Evolutionary conservation across 2,888 invertebrate genomes (phyloP), one percentile per base, ranked within the genome.

Genomic region (Hartigia nigra): DNA sequence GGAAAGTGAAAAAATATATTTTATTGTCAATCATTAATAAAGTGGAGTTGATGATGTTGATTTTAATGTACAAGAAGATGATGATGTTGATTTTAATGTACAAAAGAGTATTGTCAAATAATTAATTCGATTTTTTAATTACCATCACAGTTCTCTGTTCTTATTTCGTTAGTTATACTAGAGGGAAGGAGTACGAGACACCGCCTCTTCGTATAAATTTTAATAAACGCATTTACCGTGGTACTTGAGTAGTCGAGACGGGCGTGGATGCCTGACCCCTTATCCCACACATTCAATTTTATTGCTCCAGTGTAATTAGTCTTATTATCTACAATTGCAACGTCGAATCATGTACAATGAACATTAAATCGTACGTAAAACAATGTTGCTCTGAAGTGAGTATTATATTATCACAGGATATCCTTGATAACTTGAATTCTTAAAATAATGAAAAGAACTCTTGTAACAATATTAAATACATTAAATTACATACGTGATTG

Each of bases 281-380:
- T 78, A 76, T 80, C 80, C 79, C 78, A 79, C 83, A 80, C 83
- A 82, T 75, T 83, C 78, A 82, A 83, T 83, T 81, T 81, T 79
- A 83, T 83, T 83, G 76, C 78, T 55, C 75, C 74, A 39, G 70
- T 74, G 76, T 79, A 83, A 81, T 83, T 78, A 74, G 36, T 74
- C 78, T 74, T 55, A 70, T 55, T 55, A 55, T 55, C 23, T 55
- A 55, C 23, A 35, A 23, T 23, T 55, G 55, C 23, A 5, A 23
- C 23, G 55, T 55, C 55, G 9, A 55, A 55, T 23, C 9, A 9
- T 55, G 9, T 23, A 9, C 55, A 55, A 5, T 5, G 14, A 23
- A 23, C 23, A 55, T 9, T 9, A 23, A 23, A 55, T 5, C 55
- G 9, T 55, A 55, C 23, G 23, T 14, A 14, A 35, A 35, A 35